Conservation (phyloP, 2,888 invertebrate genomes). For the Synanthedon myopaeformis region DNA sequence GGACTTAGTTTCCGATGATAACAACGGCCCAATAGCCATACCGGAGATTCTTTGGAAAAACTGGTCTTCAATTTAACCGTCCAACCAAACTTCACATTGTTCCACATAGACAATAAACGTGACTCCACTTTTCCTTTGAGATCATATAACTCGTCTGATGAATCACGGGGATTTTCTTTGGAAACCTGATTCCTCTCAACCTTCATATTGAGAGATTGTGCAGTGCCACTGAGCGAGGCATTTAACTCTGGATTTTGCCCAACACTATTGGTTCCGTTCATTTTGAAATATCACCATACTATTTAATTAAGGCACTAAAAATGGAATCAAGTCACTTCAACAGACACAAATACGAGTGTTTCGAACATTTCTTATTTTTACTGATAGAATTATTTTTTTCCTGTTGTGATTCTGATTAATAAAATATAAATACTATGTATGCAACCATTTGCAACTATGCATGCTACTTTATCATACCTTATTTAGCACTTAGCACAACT, state of each 20-base stretch:
- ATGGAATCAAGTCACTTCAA: background rate
- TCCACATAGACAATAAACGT: constrained; percentile 88
- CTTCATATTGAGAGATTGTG: constrained; percentile 23
- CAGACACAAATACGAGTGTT: background rate
- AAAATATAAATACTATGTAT: no score
- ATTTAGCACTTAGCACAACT: no score
- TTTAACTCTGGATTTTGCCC: constrained; percentile 31
- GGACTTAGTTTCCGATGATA: constrained; percentile 81
- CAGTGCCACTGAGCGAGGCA: constrained; percentile 24
- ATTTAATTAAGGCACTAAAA: background rate
- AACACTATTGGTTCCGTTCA: constrained; percentile 44
- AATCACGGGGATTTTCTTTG: constrained; percentile 39
- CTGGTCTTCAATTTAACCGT: constrained; percentile 80
- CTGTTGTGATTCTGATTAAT: no score
- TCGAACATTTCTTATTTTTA: background rate
- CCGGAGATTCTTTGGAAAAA: constrained; percentile 87
- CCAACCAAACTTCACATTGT: constrained; percentile 92
- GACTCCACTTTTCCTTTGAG: constrained; percentile 84
- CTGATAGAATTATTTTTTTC: no score
- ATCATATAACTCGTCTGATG: constrained; percentile 60
- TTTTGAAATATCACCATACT: constrained; percentile 17
- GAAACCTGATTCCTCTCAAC: constrained; percentile 30
- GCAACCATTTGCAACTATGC: no score
- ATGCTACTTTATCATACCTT: no score
- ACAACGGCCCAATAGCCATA: constrained; percentile 86